A percentile compares a stretch with the other conserved stretches of the same genome.
Conservation (phyloP, 2,113 vertebrate species). For the Athene noctua region DNA sequence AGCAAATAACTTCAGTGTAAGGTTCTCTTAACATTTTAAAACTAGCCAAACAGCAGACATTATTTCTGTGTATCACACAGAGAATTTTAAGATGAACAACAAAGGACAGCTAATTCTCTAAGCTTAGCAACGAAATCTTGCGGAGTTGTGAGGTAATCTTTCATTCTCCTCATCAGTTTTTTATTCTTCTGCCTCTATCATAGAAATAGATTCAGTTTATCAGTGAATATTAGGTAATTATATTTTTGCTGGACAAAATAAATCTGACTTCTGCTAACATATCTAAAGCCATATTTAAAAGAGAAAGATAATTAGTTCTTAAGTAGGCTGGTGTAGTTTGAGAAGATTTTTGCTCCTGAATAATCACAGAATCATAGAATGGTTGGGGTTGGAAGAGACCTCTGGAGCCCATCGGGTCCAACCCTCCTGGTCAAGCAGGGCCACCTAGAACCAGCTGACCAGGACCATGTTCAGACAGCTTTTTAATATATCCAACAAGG, state of each 20-base stretch:
- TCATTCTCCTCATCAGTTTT: background rate
- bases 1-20: background rate
- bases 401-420: background rate
- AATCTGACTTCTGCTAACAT: background rate
- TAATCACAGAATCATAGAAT: background rate
- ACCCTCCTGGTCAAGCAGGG: background rate
- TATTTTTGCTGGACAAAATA: background rate
- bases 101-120: background rate
- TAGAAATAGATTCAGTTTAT: background rate
- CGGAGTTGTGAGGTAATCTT: background rate
- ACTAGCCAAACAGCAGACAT: background rate
- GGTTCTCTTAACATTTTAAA: background rate
- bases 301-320: background rate
- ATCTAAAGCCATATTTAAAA: background rate
- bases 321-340: background rate
- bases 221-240: background rate
- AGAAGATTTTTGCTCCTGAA: background rate
- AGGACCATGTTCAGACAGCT: background rate
- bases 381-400: background rate
- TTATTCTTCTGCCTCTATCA: background rate
- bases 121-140: background rate
- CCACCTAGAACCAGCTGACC: background rate
- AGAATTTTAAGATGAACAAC: background rate
- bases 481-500: background rate
- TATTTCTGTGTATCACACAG: background rate